Evolutionary conservation across 2,888 invertebrate genomes (phyloP), one percentile per base, ranked within the genome.

Genomic region (Nomada goodeniana): DNA sequence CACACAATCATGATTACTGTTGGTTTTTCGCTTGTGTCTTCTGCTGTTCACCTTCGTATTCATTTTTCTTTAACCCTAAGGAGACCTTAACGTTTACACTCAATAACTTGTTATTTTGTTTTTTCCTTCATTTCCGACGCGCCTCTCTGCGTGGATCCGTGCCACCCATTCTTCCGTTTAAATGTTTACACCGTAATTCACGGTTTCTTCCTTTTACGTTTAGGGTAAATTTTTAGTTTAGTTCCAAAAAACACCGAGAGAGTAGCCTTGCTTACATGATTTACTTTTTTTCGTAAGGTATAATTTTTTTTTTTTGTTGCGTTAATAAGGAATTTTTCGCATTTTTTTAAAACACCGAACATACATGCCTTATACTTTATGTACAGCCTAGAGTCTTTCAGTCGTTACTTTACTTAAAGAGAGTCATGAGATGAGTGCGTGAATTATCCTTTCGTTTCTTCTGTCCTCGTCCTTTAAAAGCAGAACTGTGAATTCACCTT

Each of bases 281-380:
- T 89, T 90, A 85, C 78, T 83, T 90, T 91, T 90, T 90, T 50
- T 61, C 86, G 85, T 87, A 85, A 80, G 86, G 83, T 85, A 76
- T 88, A 88, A 87, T 84, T 88, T 87, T 86, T 86, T 90, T 88
- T 85, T 36, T 36, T 36, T 36, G 36, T 36, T 87, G 88, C 86
- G 77, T 90, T 92, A 91, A 90, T 92, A 91, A 91, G 89, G 92
- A 91, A 91, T 90, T 91, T 91, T 86, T 90, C 88, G 87, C 87
- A 76, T 91, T 90, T 77, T 71, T 76, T 78, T 77, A 73, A 90
- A 93, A 93, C 93, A 93, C 92, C 93, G 90, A 93, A 93, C 93
- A 93, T 92, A 93, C 92, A 93, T 93, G 92, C 92, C 93, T 93
- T 93, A 93, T 86, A 90, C 86, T 92, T 91, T 93, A 93, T 93